Conservation (phyloP, 2,888 invertebrate species). For the Hartigia nigra region DNA sequence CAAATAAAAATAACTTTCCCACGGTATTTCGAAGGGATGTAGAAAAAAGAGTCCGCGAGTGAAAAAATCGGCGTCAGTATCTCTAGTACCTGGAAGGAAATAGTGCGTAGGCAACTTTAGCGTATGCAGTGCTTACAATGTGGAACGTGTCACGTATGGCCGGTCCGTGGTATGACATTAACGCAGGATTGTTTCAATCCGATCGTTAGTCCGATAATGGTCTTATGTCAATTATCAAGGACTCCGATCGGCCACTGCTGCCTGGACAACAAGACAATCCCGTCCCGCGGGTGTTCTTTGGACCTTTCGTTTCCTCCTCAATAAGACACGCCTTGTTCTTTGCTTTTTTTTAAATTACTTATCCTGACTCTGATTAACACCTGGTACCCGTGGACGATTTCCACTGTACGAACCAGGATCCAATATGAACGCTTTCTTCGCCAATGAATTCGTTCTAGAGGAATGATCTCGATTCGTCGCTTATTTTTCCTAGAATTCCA, state of each 20-base stretch:
- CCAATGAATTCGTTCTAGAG: not conserved
- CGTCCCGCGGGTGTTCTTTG: not conserved
- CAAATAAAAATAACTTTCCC: not conserved
- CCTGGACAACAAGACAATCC: not conserved
- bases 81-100: not conserved
- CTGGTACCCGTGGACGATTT: not conserved
- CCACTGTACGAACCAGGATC: not conserved
- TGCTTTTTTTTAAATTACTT: not conserved
- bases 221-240: slow-evolving; percentile 5
- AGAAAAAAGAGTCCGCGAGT: not conserved
- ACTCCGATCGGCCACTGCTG: not conserved
- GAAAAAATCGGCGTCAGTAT: not conserved
- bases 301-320: slow-evolving; percentile 1
- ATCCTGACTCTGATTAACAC: not conserved
- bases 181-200: slow-evolving; percentile 3
- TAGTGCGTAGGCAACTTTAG: not conserved
- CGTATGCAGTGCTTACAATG: not conserved
- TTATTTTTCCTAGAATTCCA: not conserved
- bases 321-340: not conserved
- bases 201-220: slow-evolving; percentile 1
- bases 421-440: not conserved
- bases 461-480: not conserved
- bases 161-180: not conserved
- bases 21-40: not conserved
- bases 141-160: slow-evolving; percentile 4